Evolutionary conservation across 2,113 vertebrate species (phyloP), one percentile per base, ranked within the genome.

Genomic region (Coryphaenoides rupestris): DNA sequence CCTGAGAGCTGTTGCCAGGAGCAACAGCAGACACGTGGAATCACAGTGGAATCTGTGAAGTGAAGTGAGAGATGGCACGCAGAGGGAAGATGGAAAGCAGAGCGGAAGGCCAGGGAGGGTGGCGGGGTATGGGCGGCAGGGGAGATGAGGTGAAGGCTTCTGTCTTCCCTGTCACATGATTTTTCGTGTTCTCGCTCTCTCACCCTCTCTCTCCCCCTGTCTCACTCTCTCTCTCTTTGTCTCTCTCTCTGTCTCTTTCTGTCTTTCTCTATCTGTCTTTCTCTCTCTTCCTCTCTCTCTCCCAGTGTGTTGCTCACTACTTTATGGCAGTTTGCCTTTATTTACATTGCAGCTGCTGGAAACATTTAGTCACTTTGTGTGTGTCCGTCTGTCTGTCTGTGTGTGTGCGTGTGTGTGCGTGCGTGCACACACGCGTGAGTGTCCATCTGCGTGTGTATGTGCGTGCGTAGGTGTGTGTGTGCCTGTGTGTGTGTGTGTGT

Each of bases 271-370:
- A 12, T 21, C 16, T 61, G 14, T 15, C 21, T 23, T 21, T n/a
- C n/a, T n/a, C 2, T 4, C n/a, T 45, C 40, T 5, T 5, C 13
- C 40, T 17, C n/a, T 53, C 3, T 72, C 24, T 65, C 3, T 14
- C 58, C 67, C 45, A 19, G 5, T 19, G 4, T 13, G 5, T 40
- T 40, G 28, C 58, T 54, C 21, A 22, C 21, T 46, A 55, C 19
- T 52, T 56, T 19, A 21, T 69, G 59, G 75, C 22, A 47, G 40
- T 0, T 22, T 68, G 60, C 46, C 33, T 40, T 65, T 73, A 71
- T 72, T 83, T 74, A 75, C 69, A 69, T 79, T 40, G 59, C 71
- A 82, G 74, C 2, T 63, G 26, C 33, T 40, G 33, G 33, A 40
- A 40, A 40, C 10, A 40, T 40, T 40, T 9, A 40, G 33, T 40